phyloP scores from a whole-genome alignment of 2,113 vertebrate species.

The Vimba vimba region DNA sequence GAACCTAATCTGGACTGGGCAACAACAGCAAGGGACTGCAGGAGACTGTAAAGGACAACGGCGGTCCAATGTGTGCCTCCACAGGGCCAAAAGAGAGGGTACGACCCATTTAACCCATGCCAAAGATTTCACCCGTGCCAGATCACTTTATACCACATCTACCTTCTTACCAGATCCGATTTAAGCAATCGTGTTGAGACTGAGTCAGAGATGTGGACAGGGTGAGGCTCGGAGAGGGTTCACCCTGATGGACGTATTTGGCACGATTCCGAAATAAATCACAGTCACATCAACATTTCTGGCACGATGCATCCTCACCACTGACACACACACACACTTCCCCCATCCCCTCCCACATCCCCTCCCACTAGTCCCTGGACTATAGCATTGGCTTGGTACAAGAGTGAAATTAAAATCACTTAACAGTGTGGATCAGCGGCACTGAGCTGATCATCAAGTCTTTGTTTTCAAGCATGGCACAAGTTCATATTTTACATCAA shows the following conservation, averaged over 20 bases:
- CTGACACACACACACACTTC: constrained; percentile 28
- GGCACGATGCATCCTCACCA: constrained; percentile 26
- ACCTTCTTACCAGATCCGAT: background rate
- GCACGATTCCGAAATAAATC: constrained; percentile 50
- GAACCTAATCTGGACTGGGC: constrained; percentile 55
- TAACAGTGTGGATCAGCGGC: constrained; percentile 43
- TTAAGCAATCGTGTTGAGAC: background rate
- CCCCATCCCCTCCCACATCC: background rate
- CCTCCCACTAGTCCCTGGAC: constrained; percentile 26
- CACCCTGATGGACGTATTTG: constrained; percentile 46
- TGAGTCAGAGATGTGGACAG: background rate
- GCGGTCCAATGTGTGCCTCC: constrained; percentile 31
- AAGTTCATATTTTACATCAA: constrained; percentile 36
- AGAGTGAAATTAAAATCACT: constrained; percentile 44
- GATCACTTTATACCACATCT: background rate
- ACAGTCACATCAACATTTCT: constrained; percentile 54
- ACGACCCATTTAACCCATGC: constrained; percentile 25
- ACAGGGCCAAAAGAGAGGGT: constrained; percentile 21
- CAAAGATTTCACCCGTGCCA: constrained; percentile 25
- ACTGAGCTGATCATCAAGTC: constrained; percentile 25
- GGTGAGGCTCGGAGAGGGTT: background rate
- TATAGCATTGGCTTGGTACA: constrained; percentile 44
- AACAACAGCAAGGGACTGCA: constrained; percentile 18
- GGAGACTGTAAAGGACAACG: constrained; percentile 28
- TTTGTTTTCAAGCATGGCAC: constrained; percentile 42